phyloP scores from a whole-genome alignment of 2,797 vertebrate species.

The Sebastes flavidus region DNA sequence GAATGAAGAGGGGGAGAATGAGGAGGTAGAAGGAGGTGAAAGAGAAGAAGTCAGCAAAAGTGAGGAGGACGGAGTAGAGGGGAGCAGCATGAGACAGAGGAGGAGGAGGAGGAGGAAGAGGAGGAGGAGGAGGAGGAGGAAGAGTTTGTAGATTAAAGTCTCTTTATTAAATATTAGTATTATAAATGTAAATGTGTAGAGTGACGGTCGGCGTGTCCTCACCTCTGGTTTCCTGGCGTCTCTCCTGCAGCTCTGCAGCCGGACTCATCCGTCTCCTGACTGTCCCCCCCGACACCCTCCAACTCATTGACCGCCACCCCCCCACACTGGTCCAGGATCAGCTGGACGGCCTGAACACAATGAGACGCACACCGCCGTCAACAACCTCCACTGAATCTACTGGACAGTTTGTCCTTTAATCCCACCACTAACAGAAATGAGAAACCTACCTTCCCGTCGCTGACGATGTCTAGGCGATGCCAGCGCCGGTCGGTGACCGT shows the following conservation, averaged over 20 bases:
- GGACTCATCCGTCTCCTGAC: slow-evolving; percentile 76
- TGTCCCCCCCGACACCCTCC: slow-evolving; percentile 61
- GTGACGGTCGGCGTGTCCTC: slow-evolving; percentile 9
- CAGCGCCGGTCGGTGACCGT: slow-evolving; percentile 86
- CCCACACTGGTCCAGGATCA: slow-evolving; percentile 88
- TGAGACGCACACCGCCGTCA: background rate
- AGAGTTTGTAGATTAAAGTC: background rate
- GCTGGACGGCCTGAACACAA: slow-evolving; percentile 83
- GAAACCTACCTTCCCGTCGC: slow-evolving; percentile 85
- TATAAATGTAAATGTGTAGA: background rate
- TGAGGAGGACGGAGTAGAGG: no score
- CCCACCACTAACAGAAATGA: background rate
- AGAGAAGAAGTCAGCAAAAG: background rate
- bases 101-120: background rate
- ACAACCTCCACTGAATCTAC: background rate
- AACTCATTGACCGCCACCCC: slow-evolving; percentile 72
- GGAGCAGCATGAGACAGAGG: no score
- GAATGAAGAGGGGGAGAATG: background rate
- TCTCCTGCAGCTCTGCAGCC: slow-evolving; percentile 86
- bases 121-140: slow-evolving; percentile 1
- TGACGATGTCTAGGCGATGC: slow-evolving; percentile 88
- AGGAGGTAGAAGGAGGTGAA: background rate
- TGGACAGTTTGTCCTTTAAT: background rate
- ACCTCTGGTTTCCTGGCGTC: slow-evolving; percentile 85
- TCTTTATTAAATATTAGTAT: background rate